A percentile compares a stretch with the other conserved stretches of the same genome.
phyloP scores from a whole-genome alignment of 2,888 invertebrate genomes.

The Drosophila affinis region DNA sequence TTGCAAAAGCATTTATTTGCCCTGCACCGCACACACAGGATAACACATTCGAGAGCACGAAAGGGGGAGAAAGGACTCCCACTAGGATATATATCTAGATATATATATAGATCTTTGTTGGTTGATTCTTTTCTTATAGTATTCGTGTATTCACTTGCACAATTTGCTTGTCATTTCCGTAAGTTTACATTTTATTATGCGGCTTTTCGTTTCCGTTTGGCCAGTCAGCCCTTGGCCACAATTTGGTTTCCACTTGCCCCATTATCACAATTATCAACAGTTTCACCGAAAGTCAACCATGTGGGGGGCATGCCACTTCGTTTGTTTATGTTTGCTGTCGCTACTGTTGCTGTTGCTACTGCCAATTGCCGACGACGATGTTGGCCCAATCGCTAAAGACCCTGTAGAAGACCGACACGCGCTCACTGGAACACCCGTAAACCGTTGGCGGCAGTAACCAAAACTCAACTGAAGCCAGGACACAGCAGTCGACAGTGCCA shows the following conservation, averaged over 20 bases:
- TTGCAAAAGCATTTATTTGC: conserved; percentile 77
- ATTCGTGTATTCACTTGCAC: conserved; percentile 1
- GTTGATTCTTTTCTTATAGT: not conserved
- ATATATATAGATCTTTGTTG: conserved; percentile 22
- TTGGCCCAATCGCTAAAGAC: conserved; percentile 33
- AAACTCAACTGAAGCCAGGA: conserved; percentile 79
- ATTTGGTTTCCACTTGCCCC: conserved; percentile 30
- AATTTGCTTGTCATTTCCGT: conserved; percentile 10
- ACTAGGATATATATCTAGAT: not conserved
- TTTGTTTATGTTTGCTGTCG: conserved; percentile 37
- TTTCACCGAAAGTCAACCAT: conserved; percentile 3
- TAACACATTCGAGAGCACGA: conserved; percentile 24
- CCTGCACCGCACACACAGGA: conserved; percentile 44
- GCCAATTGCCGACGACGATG: conserved; percentile 30
- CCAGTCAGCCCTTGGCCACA: conserved; percentile 37
- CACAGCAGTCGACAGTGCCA: conserved; percentile 3
- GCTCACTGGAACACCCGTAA: conserved; percentile 46
- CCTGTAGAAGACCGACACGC: conserved; percentile 41
- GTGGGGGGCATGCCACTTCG: conserved; percentile 18
- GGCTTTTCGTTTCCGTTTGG: conserved; percentile 21
- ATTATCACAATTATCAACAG: conserved; percentile 11
- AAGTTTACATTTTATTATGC: conserved; percentile 23
- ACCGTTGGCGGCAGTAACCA: conserved; percentile 80
- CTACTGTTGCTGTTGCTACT: too few relatives aligned
- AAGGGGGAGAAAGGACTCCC: conserved; percentile 17